Conservation (phyloP, 2,888 invertebrate species). For the Xestia sexstrigata region DNA sequence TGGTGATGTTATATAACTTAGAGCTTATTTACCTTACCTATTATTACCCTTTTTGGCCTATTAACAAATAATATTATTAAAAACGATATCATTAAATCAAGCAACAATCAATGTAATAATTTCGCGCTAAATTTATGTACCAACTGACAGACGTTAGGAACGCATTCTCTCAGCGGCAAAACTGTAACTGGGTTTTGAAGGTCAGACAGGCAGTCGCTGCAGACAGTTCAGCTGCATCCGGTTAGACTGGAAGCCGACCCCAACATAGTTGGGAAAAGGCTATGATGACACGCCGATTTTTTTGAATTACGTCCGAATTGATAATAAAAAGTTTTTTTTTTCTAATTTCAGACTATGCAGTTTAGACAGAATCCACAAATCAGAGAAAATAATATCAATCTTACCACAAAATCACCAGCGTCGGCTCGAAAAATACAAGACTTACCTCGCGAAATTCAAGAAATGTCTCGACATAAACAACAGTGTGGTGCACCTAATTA, state of each 20-base stretch:
- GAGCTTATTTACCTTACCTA: too few relatives aligned
- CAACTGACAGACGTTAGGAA: too few relatives aligned
- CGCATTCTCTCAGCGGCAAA: too few relatives aligned
- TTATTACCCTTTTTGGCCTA: too few relatives aligned
- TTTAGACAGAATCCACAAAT: slow-evolving; percentile 93
- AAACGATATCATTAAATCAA: too few relatives aligned
- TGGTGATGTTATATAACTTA: too few relatives aligned
- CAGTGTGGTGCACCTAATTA: slow-evolving; percentile 92
- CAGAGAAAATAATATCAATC: slow-evolving; percentile 93
- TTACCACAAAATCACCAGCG: slow-evolving; percentile 94
- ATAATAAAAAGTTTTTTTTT: not conserved
- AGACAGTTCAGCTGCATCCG: too few relatives aligned
- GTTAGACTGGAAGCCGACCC: not conserved
- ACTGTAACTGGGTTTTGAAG: not conserved
- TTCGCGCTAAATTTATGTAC: too few relatives aligned
- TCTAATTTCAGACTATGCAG: slow-evolving; percentile 93
- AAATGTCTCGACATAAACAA: slow-evolving; percentile 95
- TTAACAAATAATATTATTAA: too few relatives aligned
- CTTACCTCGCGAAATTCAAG: slow-evolving; percentile 94
- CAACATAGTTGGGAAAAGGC: not conserved
- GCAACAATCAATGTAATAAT: too few relatives aligned
- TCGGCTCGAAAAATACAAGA: slow-evolving; percentile 93
- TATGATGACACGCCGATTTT: not conserved
- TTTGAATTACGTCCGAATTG: not conserved
- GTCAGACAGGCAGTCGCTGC: not conserved